A percentile compares a stretch with the other conserved stretches of the same genome.
These are phyloP conservation scores for Troides oblongomaculatus DNA, from an alignment of 2,888 invertebrate species.

Conservation along the genomic window DNA sequence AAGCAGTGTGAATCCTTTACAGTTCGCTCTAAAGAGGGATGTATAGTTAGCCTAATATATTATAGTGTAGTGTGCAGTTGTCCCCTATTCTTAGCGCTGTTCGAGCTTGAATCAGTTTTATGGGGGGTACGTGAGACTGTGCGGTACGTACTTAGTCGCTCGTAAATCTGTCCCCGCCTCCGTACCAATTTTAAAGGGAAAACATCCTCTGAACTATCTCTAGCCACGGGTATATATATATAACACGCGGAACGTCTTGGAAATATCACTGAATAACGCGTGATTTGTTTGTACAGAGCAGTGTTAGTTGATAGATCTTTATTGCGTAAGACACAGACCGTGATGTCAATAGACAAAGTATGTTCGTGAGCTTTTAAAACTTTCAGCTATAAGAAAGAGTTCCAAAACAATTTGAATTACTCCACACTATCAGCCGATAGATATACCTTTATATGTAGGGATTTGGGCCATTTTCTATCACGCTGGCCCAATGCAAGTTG, in stretches of 20 bases:
- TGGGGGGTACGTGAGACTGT: slow-evolving; percentile 62
- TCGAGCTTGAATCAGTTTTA: slow-evolving; percentile 67
- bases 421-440: background rate
- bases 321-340: too few species aligned
- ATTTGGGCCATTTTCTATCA: too few species aligned
- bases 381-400: too few species aligned
- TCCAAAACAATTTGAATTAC: too few species aligned
- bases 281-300: too few species aligned
- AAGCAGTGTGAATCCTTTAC: slow-evolving; percentile 24
- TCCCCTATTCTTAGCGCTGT: slow-evolving; percentile 43
- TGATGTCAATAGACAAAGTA: too few species aligned
- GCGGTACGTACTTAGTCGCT: slow-evolving; percentile 52
- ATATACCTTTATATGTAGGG: background rate
- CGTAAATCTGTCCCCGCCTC: slow-evolving; percentile 55
- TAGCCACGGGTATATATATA: slow-evolving; percentile 23
- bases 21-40: slow-evolving; percentile 23
- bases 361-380: too few species aligned
- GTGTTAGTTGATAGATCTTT: too few species aligned
- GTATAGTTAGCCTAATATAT: slow-evolving; percentile 33
- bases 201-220: slow-evolving; percentile 29
- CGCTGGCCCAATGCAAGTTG: too few species aligned
- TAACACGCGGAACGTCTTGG: background rate
- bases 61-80: slow-evolving; percentile 43
- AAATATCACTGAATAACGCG: too few species aligned
- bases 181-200: slow-evolving; percentile 39